Evolutionary conservation across 2,797 vertebrate genomes (phyloP), one percentile per base, ranked within the genome.

Genomic region (Spinibarbus caldwelli): DNA sequence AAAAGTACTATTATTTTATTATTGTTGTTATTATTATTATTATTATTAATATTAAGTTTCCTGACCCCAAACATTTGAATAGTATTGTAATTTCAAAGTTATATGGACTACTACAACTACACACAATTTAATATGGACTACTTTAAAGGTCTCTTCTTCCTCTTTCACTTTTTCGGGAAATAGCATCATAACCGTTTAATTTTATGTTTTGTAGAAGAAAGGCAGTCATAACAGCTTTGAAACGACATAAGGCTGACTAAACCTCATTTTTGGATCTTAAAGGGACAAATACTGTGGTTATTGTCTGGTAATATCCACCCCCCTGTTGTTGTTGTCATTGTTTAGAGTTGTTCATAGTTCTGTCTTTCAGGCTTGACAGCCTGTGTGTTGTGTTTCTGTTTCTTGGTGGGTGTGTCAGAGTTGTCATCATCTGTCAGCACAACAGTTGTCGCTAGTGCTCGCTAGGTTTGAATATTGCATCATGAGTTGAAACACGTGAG

Each of bases 311-410:
- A 52, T 15, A 54, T 67, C 43, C 72, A n/a, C 3, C 34, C 72
- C 54, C 45, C 82, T 77, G 62, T 67, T 83, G 62, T 5, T 83
- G 59, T 19, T 68, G 23, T 76, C 31, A 67, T 77, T 83, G 59
- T 84, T 41, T 82, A 21, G 38, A 15, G 21, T 70, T 17, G 19
- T 70, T 49, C 10, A 7, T 73, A 23, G 62, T 31, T 78, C 52
- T 85, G 36, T 38, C 66, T 78, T 85, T 57, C 75, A 78, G 82
- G 72, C 72, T 67, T 76, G 57, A 43, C 81, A 66, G 43, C 36
- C 47, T 49, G 67, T 34, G 23, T 73, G 36, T 75, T 80, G 47
- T 84, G 23, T 47, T 66, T 49, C 38, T 47, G 38, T 49, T 68
- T 85, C 57, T 72, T 38, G 41, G 38, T 79, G 76, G 66, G 83